These are phyloP conservation scores for Neosalanx taihuensis DNA, from an alignment of 2,797 vertebrate species.

Conservation along the genomic window DNA sequence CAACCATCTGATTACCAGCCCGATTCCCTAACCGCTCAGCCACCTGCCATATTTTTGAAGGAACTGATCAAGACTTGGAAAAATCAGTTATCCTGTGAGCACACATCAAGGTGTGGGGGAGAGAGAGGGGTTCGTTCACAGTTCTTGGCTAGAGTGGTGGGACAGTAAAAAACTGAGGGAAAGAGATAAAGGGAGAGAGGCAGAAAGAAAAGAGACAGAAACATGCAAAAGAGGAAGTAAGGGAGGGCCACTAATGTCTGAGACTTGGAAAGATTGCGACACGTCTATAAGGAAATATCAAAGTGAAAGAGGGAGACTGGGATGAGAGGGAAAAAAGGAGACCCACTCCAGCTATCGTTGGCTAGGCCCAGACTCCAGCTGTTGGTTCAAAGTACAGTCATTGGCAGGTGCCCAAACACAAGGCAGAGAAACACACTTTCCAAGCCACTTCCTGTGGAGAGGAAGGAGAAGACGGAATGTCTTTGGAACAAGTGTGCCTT, in stretches of 20 bases:
- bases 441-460: constrained; percentile 54
- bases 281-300: constrained; percentile 28
- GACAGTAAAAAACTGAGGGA: constrained; percentile 4
- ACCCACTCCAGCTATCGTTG: constrained; percentile 68
- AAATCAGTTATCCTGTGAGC: constrained; percentile 31
- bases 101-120: background rate
- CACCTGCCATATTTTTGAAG: no score
- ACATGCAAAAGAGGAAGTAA: background rate
- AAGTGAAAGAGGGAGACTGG: background rate
- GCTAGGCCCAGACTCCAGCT: constrained; percentile 71
- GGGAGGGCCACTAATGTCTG: background rate
- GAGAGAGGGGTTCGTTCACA: background rate
- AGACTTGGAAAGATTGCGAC: constrained; percentile 26
- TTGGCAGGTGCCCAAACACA: constrained; percentile 68
- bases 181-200: constrained; percentile 15
- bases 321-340: constrained; percentile 26
- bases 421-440: constrained; percentile 57
- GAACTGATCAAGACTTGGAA: constrained; percentile 8
- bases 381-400: constrained; percentile 83
- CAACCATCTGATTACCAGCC: no score
- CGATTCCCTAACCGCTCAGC: no score
- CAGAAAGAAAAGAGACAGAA: background rate
- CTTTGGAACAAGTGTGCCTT: constrained; percentile 48
- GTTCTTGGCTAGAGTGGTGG: background rate
- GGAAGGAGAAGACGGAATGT: constrained; percentile 58